phyloP scores from a whole-genome alignment of 2,113 vertebrate genomes.

The Symphodus melops region DNA sequence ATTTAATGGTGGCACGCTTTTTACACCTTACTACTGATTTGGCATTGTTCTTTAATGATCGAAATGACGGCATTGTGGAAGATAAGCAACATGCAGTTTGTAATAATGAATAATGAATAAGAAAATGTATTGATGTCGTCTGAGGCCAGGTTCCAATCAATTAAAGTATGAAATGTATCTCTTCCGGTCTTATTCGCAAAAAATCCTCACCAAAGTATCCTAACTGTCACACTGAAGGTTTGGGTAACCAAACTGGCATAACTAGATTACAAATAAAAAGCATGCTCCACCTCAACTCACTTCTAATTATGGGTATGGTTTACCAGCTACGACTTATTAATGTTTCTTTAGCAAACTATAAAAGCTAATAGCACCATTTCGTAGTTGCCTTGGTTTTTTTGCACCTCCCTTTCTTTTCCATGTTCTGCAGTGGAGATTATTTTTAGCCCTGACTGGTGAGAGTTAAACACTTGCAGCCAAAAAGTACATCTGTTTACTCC shows the following conservation, averaged over 20 bases:
- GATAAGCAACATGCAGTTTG: too few relatives aligned
- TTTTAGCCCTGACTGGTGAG: conserved; percentile 70
- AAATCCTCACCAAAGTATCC: conserved; percentile 52
- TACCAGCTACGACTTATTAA: conserved; percentile 75
- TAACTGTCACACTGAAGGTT: conserved; percentile 55
- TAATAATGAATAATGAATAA: conserved; percentile 16
- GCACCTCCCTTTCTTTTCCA: conserved; percentile 66
- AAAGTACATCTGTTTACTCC: conserved; percentile 65
- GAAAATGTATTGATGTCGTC: conserved; percentile 7
- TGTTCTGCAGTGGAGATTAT: conserved; percentile 72
- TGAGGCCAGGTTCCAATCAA: conserved; percentile 36
- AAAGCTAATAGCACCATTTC: conserved; percentile 78
- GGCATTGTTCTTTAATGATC: too few relatives aligned
- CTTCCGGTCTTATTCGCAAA: conserved; percentile 35
- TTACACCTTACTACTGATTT: too few relatives aligned
- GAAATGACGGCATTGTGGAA: too few relatives aligned
- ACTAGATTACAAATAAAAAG: conserved; percentile 73
- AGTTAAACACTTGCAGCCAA: conserved; percentile 68
- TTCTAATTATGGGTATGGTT: conserved; percentile 78
- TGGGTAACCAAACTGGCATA: conserved; percentile 64
- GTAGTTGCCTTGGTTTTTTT: conserved; percentile 67
- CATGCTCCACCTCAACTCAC: conserved; percentile 67
- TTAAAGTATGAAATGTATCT: conserved; percentile 44
- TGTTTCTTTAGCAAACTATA: conserved; percentile 77
- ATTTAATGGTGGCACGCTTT: too few relatives aligned